Conservation (phyloP, 2,888 invertebrate species). For the Hecatera dysodea region DNA sequence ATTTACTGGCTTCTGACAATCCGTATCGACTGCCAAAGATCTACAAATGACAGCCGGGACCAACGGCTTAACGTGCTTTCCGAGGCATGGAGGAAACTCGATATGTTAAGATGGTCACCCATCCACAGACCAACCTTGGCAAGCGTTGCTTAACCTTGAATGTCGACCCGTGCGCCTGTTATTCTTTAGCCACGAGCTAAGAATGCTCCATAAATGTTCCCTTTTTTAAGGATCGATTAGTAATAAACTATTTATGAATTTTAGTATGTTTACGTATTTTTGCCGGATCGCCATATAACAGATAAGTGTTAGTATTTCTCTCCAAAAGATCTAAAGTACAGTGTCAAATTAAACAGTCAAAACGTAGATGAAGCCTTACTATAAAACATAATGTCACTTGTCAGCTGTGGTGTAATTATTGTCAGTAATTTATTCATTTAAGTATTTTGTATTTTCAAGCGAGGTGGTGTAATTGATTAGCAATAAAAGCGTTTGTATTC, state of each 20-base stretch:
- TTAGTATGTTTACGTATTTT: neutral
- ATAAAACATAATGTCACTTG: neutral
- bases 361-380: neutral
- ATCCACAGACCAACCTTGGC: too few relatives aligned
- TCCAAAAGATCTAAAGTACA: neutral
- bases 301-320: neutral
- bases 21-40: too few relatives aligned
- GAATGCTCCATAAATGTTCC: neutral
- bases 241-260: neutral
- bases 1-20: too few relatives aligned
- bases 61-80: too few relatives aligned
- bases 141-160: constrained; percentile 21
- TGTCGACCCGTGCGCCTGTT: too few relatives aligned
- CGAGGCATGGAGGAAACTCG: too few relatives aligned
- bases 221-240: neutral
- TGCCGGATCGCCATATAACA: neutral
- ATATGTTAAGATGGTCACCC: too few relatives aligned
- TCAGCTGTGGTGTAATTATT: neutral
- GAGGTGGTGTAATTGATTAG: neutral
- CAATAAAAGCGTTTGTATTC: neutral
- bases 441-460: neutral
- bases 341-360: neutral
- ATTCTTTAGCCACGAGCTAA: too few relatives aligned
- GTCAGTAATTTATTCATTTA: neutral
- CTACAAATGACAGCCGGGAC: too few relatives aligned